Base-by-base conservation (phyloP, 2,113 vertebrate species). In the Tetrao urogallus region DNA sequence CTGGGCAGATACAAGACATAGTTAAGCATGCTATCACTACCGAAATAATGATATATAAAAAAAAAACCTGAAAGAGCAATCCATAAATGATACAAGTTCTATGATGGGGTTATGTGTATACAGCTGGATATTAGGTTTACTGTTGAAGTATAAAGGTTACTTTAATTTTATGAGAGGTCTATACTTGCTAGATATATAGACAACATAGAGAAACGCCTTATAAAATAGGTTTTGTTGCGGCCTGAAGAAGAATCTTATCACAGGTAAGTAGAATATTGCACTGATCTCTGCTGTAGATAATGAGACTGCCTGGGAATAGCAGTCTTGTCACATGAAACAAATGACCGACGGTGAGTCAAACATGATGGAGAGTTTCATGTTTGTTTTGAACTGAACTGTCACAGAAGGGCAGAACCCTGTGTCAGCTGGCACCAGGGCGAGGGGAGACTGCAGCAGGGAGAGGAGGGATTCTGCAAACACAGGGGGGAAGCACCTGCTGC, bases 221-320 rank as follows among this genome's bases (percentile, higher is more conserved):
- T 75, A 72, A 78, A 90, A 60, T 65, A 25, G 20, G 17, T 60
- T 90, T 90, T 88, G 57, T 86, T 94, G 25, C 21, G 50, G 64
- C 91, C 75, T 50, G 60, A 71, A 85, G 81, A 65, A 47, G 75
- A 67, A 86, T 47, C 84, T 92, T 91, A 78, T 90, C 89, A 86
- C 63, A 82, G 61, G 54, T 84, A 82, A 77, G 66, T 63, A 64
- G 89, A 82, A 77, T 77, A 90, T 82, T 89, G 64, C 72, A 77
- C 67, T 87, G 79, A 94, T 92, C 64, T 84, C 50, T 93, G 38
- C 75, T 82, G 50, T 70, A 76, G 91, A 80, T 85, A 65, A 88
- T 81, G 42, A 92, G 77, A 10, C 67, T 88, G 82, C 82, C 42
- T 58, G 78, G 60, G 71, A 95, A 67, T 85, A 96, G 82, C 92